These are phyloP conservation scores for Pristionchus maxplancki DNA, from an alignment of 2,888 invertebrate species.

Conservation along the genomic window DNA sequence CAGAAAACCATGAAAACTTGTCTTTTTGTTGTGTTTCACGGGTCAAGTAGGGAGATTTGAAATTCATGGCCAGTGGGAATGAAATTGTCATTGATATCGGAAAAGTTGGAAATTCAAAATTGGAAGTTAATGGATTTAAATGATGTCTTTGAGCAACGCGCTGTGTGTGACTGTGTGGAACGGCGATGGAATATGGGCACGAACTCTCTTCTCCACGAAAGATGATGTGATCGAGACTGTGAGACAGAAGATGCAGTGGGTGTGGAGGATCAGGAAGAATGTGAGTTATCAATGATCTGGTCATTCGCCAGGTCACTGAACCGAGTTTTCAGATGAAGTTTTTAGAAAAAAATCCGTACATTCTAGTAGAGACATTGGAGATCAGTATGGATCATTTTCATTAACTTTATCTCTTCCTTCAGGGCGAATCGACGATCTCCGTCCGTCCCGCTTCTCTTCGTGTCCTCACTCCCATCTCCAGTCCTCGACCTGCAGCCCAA, in stretches of 20 bases:
- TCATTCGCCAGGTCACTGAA: neutral
- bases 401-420: neutral
- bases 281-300: neutral
- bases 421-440: neutral
- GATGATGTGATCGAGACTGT: neutral
- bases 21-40: too few species aligned
- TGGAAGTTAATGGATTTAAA: neutral
- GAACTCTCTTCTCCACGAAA: neutral
- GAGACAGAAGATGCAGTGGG: constrained; percentile 6
- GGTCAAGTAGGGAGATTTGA: too few species aligned
- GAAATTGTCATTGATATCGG: neutral
- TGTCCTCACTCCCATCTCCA: constrained; percentile 1
- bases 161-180: constrained; percentile 16
- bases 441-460: neutral
- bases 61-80: too few species aligned
- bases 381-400: neutral
- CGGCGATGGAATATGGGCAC: neutral
- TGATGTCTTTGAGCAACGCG: neutral
- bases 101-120: too few species aligned
- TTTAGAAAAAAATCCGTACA: neutral
- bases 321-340: neutral
- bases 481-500: neutral
- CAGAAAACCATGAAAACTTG: too few species aligned
- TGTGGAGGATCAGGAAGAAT: neutral
- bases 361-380: neutral